Percentiles rank a stretch among this genome's conserved stretches.
These are phyloP conservation scores for Poecilobothrus nobilitatus DNA, from an alignment of 2,888 invertebrate genomes.

Conservation along the genomic window DNA sequence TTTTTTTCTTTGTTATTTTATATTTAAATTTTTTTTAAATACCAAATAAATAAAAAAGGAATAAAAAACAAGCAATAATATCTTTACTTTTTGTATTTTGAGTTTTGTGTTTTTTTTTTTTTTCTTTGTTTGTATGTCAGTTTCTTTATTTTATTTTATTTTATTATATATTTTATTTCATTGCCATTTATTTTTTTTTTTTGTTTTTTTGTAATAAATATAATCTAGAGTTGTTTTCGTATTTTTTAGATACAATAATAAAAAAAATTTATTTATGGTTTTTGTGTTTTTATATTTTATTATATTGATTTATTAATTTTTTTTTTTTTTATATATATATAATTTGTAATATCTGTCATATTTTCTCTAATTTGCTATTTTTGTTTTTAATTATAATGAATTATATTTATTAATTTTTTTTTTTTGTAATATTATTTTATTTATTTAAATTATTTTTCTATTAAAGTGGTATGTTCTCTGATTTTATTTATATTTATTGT, in stretches of 20 bases:
- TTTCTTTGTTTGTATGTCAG: neutral
- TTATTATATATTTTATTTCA: no score
- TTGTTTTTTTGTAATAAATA: neutral
- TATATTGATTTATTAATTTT: neutral
- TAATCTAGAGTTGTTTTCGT: neutral
- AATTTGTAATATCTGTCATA: neutral
- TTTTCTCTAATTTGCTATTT: conserved; percentile 1
- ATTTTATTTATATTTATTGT: no score
- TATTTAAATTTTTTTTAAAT: neutral
- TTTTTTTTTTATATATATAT: no score
- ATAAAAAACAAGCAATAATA: neutral
- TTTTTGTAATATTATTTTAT: neutral
- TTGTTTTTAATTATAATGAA: neutral
- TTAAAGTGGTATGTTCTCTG: neutral
- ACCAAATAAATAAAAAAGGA: neutral
- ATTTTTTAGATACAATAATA: no score
- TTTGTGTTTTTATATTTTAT: neutral
- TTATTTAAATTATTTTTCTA: neutral
- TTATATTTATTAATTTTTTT: neutral
- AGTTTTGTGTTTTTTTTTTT: neutral
- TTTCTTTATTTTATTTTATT: no score
- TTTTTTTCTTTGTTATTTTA: neutral
- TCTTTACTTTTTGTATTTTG: neutral
- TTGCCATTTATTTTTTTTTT: no score
- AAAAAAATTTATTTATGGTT: neutral